Evolutionary conservation across 2,888 invertebrate genomes (phyloP), one percentile per base, ranked within the genome.

Genomic region (Microctonus hyperodae): DNA sequence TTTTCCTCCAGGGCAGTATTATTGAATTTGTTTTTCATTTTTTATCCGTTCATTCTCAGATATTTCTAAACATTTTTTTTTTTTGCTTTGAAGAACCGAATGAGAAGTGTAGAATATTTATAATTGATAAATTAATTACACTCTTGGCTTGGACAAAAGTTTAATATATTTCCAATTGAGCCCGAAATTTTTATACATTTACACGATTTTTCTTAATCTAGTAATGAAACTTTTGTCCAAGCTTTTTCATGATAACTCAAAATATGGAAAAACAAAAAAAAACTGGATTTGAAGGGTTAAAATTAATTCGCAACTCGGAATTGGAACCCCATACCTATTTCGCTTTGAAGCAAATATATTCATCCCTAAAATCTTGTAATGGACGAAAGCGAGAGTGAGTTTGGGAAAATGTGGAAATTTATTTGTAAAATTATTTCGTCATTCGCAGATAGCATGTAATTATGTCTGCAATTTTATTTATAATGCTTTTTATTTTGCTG

Each of bases 121-220:
- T 56, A 23, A 56, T 61, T 31, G 48, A 44, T 44, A 55, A 61
- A 61, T 50, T 35, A 28, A 58, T 51, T 16, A 37, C 25, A 55
- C 13, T 55, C n/a, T 51, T 25, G 69, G 71, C 70, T 62, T 73
- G 75, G 76, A 78, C 75, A 76, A 79, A 76, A 78, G 74, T 80
- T 78, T 72, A 60, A 35, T n/a, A 28, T 59, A 62, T 67, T 65
- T 72, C 69, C 69, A 69, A 72, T 70, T 66, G 71, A 33, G 16
- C 31, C 69, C 73, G 64, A 69, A 70, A 77, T 75, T 81, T 81
- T 81, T 81, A 80, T 81, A 81, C 76, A 79, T 81, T 81, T 81
- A 78, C 80, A 81, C 76, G 62, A 69, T 78, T 79, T 77, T 75
- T 69, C 72, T 75, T 71, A 67, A 68, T 28, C 33, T 9, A n/a